Evolutionary conservation across 2,113 vertebrate genomes (phyloP), one percentile per base, ranked within the genome.

Genomic region (Lepus timidus): DNA sequence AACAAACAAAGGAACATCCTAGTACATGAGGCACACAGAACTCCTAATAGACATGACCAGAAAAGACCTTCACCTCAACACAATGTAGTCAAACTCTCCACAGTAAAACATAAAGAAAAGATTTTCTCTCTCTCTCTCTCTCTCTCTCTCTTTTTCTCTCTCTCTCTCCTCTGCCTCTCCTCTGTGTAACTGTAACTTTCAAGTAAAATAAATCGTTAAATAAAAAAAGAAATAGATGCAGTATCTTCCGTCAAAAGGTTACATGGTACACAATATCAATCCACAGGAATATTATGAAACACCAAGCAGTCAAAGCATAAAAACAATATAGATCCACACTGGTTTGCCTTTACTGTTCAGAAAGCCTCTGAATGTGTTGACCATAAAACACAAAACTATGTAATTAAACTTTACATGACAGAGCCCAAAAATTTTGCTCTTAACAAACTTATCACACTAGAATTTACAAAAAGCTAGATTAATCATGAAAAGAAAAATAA

Each of bases 241-340:
- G 61, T 44, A n/a, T 62, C 14, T 4, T 75, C 68, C 82, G 20
- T 82, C 68, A 90, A 64, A 74, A 85, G 44, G 39, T 31, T 70
- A 87, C 25, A 68, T 23, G n/a, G 55, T n/a, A 83, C 0, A 44
- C 49, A 84, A 6, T 44, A 25, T 49, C 23, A 82, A n/a, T 76
- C 49, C 20, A 88, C 1, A 61, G 16, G n/a, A 58, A 39, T 33
- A 70, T 27, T 64, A 68, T 55, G n/a, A 91, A 88, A 95, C 11
- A 27, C 49, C 75, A 85, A 88, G 52, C 25, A 88, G 65, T 64
- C 22, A 88, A 85, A 92, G 75, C 61, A 89, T 55, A 49, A 78
- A 85, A 64, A 49, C 29, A 86, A 23, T 55, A 81, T 11, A 91
- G 23, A 65, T 20, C 61, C 91, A 65, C 3, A 64, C 31, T 20